These are phyloP conservation scores for Chymomyza fuscimana DNA, from an alignment of 2,888 invertebrate genomes.

Conservation along the genomic window DNA sequence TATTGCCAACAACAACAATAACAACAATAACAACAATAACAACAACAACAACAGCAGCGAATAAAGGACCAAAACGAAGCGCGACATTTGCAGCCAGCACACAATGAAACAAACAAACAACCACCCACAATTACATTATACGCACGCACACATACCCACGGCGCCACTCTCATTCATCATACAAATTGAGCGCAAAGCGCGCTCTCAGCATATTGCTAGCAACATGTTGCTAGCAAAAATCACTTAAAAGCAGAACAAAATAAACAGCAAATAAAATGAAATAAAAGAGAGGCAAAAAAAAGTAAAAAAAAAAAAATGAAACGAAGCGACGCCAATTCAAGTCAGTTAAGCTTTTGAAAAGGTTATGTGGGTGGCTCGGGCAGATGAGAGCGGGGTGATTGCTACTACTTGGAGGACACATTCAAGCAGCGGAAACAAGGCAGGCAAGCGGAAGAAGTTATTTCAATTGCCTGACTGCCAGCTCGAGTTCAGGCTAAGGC, in stretches of 20 bases:
- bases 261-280: constrained; percentile 50
- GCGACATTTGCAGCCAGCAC: constrained; percentile 17
- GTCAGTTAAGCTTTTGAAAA: constrained; percentile 56
- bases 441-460: constrained; percentile 72
- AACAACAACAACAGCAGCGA: constrained; percentile 26
- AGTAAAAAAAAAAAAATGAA: constrained; percentile 36
- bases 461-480: constrained; percentile 65
- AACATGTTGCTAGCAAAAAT: constrained; percentile 51
- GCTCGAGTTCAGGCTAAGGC: constrained; percentile 27
- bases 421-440: constrained; percentile 69
- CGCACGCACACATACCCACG: constrained; percentile 16
- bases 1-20: constrained; percentile 54
- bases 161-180: constrained; percentile 7
- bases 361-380: constrained; percentile 35
- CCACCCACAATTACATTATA: not conserved
- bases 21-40: constrained; percentile 29
- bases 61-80: constrained; percentile 3
- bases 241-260: constrained; percentile 40
- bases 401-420: constrained; percentile 53
- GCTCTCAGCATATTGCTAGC: constrained; percentile 53
- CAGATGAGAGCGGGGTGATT: constrained; percentile 10
- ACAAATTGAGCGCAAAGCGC: constrained; percentile 31
- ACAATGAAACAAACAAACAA: constrained; percentile 17
- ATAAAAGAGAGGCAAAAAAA: constrained; percentile 48
- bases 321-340: constrained; percentile 60